Evolutionary conservation across 2,888 invertebrate species (phyloP).

Genomic region (Amphipyra berbera): DNA sequence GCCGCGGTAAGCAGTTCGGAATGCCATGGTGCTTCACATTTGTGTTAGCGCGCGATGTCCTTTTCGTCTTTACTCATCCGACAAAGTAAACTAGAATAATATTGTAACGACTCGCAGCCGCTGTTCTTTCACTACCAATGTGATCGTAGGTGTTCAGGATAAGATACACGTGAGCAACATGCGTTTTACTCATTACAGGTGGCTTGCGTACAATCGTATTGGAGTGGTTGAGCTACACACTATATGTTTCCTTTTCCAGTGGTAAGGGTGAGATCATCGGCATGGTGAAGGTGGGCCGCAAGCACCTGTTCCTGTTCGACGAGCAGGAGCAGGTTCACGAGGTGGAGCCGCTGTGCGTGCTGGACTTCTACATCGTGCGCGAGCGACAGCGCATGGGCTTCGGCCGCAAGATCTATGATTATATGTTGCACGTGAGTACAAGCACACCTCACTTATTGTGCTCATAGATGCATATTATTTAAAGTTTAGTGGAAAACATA

Average conservation of each 20-base stretch:
- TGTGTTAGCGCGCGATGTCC: no score
- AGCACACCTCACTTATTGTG: background rate
- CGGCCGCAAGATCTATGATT: conserved; percentile 95
- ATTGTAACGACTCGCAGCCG: no score
- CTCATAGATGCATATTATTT: no score
- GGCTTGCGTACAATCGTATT: background rate
- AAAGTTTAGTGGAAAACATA: no score
- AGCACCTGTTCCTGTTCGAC: conserved; percentile 96
- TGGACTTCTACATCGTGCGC: conserved; percentile 98
- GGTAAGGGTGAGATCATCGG: conserved; percentile 93
- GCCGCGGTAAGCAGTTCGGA: no score
- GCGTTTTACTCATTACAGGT: no score
- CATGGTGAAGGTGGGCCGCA: conserved; percentile 96
- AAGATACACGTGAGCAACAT: no score
- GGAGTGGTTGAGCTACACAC: background rate
- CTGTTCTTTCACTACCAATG: no score
- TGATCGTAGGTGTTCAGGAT: no score
- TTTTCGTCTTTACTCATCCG: no score
- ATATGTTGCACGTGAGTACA: conserved; percentile 94
- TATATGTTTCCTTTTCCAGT: conserved; percentile 76
- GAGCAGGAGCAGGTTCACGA: conserved; percentile 92
- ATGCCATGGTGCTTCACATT: no score
- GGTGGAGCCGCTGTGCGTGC: conserved; percentile 95
- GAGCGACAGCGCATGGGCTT: conserved; percentile 95
- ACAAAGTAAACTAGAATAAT: no score